Evolutionary conservation across 1,140 invertebrate species (phyloP).

Genomic region (Pteromalus puparum): DNA sequence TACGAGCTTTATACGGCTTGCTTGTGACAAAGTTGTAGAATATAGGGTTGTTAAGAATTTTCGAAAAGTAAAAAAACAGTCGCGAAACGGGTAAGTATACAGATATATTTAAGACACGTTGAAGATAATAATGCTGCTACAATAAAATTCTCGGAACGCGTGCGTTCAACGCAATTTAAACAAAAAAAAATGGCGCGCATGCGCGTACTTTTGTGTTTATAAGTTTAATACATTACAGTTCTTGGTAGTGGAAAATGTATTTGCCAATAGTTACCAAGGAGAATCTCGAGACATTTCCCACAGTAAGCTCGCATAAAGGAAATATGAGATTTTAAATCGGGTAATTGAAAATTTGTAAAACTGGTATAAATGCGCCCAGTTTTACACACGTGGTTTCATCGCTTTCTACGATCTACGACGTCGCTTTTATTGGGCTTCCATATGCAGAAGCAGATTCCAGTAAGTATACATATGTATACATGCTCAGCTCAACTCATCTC

Average conservation of each 20-base stretch:
- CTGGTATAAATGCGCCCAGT: not conserved
- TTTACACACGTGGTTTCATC: slow-evolving; percentile 1
- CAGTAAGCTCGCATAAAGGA: no score
- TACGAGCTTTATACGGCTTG: not conserved
- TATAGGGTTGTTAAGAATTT: no score
- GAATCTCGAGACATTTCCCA: no score
- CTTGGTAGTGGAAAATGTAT: not conserved
- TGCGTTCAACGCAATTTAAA: no score
- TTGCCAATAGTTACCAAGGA: no score
- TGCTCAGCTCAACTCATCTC: not conserved
- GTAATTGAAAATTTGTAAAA: not conserved
- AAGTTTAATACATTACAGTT: not conserved
- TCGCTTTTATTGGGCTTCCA: not conserved
- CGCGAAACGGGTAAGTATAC: no score
- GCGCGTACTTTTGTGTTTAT: not conserved
- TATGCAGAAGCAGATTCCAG: not conserved
- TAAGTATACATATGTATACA: not conserved
- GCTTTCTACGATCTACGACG: no score
- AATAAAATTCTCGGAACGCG: no score
- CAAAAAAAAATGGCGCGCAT: not conserved
- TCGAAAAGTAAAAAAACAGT: no score
- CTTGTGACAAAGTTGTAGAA: no score
- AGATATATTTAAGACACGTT: no score
- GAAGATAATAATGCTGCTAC: no score
- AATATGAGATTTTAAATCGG: not conserved